These are phyloP conservation scores for Gonioctena quinquepunctata DNA, from an alignment of 1,140 invertebrate species.

Conservation along the genomic window DNA sequence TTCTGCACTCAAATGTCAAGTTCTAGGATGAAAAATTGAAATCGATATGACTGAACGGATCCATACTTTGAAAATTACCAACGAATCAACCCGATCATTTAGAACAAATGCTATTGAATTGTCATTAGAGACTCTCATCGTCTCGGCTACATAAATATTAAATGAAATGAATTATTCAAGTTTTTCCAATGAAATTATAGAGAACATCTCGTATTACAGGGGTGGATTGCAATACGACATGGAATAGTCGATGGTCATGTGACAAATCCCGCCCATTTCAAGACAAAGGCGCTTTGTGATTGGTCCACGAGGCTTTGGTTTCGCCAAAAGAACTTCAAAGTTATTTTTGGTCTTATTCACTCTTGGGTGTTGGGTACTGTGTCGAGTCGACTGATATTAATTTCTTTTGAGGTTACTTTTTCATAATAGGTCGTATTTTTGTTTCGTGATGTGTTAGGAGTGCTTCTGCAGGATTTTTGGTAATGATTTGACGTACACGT, in stretches of 20 bases:
- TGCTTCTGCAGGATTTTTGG: too few species aligned
- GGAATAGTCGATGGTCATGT: neutral
- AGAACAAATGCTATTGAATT: slow-evolving; percentile 6
- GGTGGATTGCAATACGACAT: neutral
- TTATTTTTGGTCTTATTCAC: neutral
- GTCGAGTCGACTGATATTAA: neutral
- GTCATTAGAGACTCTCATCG: slow-evolving; percentile 6
- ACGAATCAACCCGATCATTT: slow-evolving; percentile 10
- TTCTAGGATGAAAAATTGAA: neutral
- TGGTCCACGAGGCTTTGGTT: slow-evolving; percentile 14
- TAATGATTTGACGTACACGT: too few species aligned
- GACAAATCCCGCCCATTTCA: neutral
- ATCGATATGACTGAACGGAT: neutral
- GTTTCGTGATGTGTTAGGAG: neutral
- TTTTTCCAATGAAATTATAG: slow-evolving; percentile 12
- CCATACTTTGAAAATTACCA: neutral
- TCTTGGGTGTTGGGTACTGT: neutral
- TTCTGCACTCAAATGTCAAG: neutral
- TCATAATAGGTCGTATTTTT: neutral
- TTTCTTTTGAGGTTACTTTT: neutral
- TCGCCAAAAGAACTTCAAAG: neutral
- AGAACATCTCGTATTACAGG: neutral
- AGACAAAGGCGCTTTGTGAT: neutral
- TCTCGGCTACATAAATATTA: slow-evolving; percentile 8
- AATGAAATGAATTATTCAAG: slow-evolving; percentile 8